A percentile compares a stretch with the other conserved stretches of the same genome.
Conservation (phyloP, 1,140 invertebrate genomes). For the Drosophila kepulauana region DNA sequence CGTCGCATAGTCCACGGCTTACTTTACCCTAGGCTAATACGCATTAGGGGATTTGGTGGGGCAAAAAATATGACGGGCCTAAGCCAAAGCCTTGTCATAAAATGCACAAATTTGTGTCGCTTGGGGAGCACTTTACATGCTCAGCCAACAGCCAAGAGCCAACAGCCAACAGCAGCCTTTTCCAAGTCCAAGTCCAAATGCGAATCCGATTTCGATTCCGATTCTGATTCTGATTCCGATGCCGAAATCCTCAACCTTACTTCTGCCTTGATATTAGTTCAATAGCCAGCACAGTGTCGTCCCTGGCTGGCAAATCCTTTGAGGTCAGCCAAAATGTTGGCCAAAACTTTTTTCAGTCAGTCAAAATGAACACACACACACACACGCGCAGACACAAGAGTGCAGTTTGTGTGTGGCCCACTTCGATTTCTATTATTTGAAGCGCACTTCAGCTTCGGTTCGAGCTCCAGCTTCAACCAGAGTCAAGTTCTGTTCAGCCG, state of each 20-base stretch:
- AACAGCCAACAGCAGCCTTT: too few species aligned
- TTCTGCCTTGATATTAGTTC: conserved; percentile 66
- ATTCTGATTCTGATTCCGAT: too few species aligned
- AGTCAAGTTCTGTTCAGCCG: conserved; percentile 35
- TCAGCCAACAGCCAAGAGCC: conserved; percentile 2
- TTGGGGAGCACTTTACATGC: conserved; percentile 63
- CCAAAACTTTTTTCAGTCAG: conserved; percentile 39
- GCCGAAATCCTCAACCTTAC: conserved; percentile 31
- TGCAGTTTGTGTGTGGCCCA: conserved; percentile 26
- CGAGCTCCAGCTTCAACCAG: conserved; percentile 33
- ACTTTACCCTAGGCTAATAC: not conserved
- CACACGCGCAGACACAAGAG: conserved; percentile 2
- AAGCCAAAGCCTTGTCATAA: conserved; percentile 62
- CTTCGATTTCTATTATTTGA: conserved; percentile 60
- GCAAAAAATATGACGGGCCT: not conserved
- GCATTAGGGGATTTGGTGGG: not conserved
- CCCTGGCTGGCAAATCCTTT: conserved; percentile 59
- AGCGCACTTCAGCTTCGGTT: conserved; percentile 33
- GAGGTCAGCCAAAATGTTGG: conserved; percentile 64
- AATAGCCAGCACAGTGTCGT: conserved; percentile 56
- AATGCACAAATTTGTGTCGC: conserved; percentile 68
- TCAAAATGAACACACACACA: conserved; percentile 29
- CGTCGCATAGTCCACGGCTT: conserved; percentile 1
- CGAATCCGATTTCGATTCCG: conserved; percentile 4
- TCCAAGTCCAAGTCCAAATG: conserved; percentile 26